phyloP scores from a whole-genome alignment of 64 coral and sea anemone genomes.

The Dendronephthya gigantea region DNA sequence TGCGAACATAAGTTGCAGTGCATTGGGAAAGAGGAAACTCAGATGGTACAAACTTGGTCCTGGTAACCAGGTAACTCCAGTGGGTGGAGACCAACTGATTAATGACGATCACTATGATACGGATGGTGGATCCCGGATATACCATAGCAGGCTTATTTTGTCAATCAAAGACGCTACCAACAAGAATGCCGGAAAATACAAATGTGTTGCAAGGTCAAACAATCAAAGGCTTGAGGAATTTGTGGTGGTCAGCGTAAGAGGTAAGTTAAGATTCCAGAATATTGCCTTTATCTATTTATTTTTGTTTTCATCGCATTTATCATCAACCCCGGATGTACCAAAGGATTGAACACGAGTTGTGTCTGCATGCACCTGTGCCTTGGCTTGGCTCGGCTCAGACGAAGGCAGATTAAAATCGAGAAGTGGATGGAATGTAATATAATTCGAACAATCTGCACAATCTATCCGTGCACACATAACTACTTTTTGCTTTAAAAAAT shows the following conservation, averaged over 20 bases:
- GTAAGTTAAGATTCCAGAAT: too few relatives aligned
- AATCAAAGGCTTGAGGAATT: background rate
- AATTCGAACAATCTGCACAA: too few relatives aligned
- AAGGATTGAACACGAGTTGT: too few relatives aligned
- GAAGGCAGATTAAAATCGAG: too few relatives aligned
- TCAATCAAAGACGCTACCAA: background rate
- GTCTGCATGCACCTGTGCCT: too few relatives aligned
- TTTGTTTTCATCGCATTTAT: too few relatives aligned
- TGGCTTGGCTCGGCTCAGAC: too few relatives aligned
- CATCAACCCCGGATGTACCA: too few relatives aligned
- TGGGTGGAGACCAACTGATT: background rate
- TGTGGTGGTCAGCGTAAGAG: background rate
- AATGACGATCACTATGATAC: conserved; percentile 3
- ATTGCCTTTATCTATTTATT: too few relatives aligned
- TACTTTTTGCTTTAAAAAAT: too few relatives aligned
- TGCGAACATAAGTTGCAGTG: background rate
- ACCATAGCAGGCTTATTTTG: conserved; percentile 6
- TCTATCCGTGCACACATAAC: too few relatives aligned
- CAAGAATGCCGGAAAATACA: background rate
- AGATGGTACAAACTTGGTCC: background rate
- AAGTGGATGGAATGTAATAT: too few relatives aligned
- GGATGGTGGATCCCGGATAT: background rate
- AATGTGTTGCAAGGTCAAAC: conserved; percentile 9
- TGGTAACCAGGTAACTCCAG: background rate
- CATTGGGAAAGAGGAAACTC: background rate